Evolutionary conservation across 2,888 invertebrate species (phyloP).

Genomic region (Archaeoteleia sp.): DNA sequence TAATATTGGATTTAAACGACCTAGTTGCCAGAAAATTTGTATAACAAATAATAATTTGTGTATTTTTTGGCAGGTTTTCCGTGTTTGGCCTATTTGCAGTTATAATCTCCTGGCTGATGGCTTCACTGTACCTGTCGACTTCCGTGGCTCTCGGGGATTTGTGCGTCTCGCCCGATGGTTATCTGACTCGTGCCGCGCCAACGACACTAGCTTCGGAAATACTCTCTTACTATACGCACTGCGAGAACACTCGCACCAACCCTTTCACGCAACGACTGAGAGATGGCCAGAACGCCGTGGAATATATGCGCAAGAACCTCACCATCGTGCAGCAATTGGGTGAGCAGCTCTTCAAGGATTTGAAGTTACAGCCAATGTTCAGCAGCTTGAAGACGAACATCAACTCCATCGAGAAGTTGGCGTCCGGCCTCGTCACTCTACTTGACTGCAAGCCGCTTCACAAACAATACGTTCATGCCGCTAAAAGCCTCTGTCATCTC

Average conservation of each 20-base stretch:
- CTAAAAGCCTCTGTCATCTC: conserved; percentile 88
- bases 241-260: conserved; percentile 86
- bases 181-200: conserved; percentile 77
- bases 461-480: conserved; percentile 86
- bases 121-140: conserved; percentile 89
- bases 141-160: conserved; percentile 91
- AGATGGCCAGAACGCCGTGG: conserved; percentile 84
- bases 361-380: conserved; percentile 81
- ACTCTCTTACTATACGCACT: conserved; percentile 87
- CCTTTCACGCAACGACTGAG: conserved; percentile 88
- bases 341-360: conserved; percentile 76
- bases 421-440: conserved; percentile 80
- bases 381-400: conserved; percentile 87
- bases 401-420: conserved; percentile 84
- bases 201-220: conserved; percentile 75
- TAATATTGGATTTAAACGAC: too few relatives aligned
- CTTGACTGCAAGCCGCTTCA: conserved; percentile 91
- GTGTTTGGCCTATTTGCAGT: conserved; percentile 91
- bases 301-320: conserved; percentile 76
- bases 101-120: conserved; percentile 91
- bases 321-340: conserved; percentile 76
- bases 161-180: conserved; percentile 89
- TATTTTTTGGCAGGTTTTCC: conserved; percentile 80
- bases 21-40: conserved; percentile 12
- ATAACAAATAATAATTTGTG: conserved; percentile 15